Conservation (phyloP, 1,140 invertebrate genomes). For the Oryzaephilus surinamensis region DNA sequence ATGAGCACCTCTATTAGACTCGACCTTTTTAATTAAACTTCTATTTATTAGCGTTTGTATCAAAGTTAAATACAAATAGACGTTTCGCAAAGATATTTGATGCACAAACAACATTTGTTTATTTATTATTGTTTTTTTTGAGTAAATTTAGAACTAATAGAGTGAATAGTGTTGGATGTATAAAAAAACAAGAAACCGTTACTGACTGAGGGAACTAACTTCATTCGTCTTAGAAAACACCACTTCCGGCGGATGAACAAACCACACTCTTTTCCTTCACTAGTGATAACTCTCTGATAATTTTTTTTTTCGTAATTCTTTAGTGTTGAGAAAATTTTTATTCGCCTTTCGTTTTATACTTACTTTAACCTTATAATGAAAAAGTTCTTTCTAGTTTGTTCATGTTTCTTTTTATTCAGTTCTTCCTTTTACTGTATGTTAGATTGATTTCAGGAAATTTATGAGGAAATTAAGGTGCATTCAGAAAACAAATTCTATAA, state of each 20-base stretch:
- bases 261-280: slow-evolving; percentile 4
- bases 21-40: too few species aligned
- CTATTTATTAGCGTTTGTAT: too few species aligned
- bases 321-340: slow-evolving; percentile 11
- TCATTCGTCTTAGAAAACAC: slow-evolving; percentile 9
- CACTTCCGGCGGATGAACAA: slow-evolving; percentile 12
- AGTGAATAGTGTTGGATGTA: too few species aligned
- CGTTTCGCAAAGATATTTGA: too few species aligned
- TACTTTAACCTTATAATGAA: slow-evolving; percentile 14
- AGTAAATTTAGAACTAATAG: too few species aligned
- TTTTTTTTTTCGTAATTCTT: slow-evolving; percentile 7
- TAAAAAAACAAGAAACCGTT: too few species aligned
- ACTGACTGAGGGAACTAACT: too few species aligned
- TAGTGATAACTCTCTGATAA: slow-evolving; percentile 10
- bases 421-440: slow-evolving; percentile 5
- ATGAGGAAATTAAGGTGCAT: slow-evolving; percentile 16
- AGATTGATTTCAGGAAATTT: slow-evolving; percentile 17
- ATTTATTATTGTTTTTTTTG: too few species aligned
- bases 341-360: slow-evolving; percentile 10
- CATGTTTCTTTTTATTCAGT: slow-evolving; percentile 2
- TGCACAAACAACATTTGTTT: too few species aligned
- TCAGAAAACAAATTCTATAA: slow-evolving; percentile 13
- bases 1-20: too few species aligned
- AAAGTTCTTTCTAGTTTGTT: too few species aligned
- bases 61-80: too few species aligned